Conservation (phyloP, 2,888 invertebrate species). For the Pomacea canaliculata region DNA sequence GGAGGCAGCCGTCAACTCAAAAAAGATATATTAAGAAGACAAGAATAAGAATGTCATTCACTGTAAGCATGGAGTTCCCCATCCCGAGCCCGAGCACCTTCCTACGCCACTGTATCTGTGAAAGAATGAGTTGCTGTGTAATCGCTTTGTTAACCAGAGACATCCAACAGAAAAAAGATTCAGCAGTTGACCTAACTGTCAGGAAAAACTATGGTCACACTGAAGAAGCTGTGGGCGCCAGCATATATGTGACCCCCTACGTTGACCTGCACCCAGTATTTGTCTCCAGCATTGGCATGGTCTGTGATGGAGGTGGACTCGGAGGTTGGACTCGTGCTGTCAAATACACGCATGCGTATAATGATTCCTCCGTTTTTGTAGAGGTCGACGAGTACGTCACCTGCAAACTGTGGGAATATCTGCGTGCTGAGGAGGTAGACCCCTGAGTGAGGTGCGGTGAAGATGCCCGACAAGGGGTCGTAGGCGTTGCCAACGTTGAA, state of each 20-base stretch:
- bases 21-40: too few species aligned
- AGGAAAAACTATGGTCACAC: not conserved
- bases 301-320: not conserved
- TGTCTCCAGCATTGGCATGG: not conserved
- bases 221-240: not conserved
- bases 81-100: too few species aligned
- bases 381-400: constrained; percentile 6
- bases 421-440: constrained; percentile 42
- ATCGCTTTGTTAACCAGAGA: too few species aligned
- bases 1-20: too few species aligned
- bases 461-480: constrained; percentile 34
- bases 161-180: too few species aligned
- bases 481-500: constrained; percentile 44
- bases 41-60: too few species aligned
- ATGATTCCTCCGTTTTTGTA: not conserved
- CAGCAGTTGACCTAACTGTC: not conserved
- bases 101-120: too few species aligned
- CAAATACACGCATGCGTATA: not conserved
- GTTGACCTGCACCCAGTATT: not conserved
- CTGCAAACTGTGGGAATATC: constrained; percentile 31
- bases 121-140: too few species aligned
- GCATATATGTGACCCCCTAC: not conserved
- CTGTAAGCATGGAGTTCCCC: too few species aligned
- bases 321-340: not conserved
- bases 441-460: constrained; percentile 40